Conservation (phyloP, 2,888 invertebrate species). For the Lathronympha strigana region DNA sequence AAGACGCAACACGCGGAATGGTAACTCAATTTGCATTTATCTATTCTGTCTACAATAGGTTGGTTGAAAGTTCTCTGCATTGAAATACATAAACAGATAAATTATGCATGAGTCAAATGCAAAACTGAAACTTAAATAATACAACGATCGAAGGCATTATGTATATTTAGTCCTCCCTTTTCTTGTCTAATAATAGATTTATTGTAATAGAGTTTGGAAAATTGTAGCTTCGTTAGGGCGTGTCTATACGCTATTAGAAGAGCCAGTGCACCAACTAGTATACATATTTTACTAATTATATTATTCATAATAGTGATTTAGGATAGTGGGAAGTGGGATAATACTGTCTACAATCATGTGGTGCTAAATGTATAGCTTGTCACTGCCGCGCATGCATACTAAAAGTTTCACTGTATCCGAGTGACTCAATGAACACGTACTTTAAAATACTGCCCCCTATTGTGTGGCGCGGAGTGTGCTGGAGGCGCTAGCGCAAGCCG, state of each 20-base stretch:
- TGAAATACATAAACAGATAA: too few relatives aligned
- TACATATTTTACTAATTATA: too few relatives aligned
- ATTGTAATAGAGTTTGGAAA: not conserved
- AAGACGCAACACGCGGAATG: too few relatives aligned
- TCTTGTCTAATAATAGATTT: not conserved
- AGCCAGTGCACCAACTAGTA: too few relatives aligned
- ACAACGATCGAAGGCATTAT: slow-evolving; percentile 5
- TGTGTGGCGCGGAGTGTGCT: slow-evolving; percentile 89
- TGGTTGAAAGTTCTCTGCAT: too few relatives aligned
- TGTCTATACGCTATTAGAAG: too few relatives aligned
- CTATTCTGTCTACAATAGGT: too few relatives aligned
- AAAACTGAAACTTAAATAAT: not conserved
- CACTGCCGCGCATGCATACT: not conserved
- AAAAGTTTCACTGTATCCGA: not conserved
- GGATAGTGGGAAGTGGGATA: too few relatives aligned
- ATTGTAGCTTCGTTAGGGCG: not conserved
- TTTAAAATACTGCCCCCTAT: slow-evolving; percentile 90
- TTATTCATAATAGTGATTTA: too few relatives aligned
- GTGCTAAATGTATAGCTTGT: not conserved
- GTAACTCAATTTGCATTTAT: too few relatives aligned
- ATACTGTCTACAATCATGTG: not conserved
- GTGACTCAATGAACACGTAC: slow-evolving; percentile 44
- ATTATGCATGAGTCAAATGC: not conserved
- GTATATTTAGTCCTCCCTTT: slow-evolving; percentile 8
- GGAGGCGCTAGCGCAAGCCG: slow-evolving; percentile 90